Evolutionary conservation across 2,888 invertebrate species (phyloP).

Genomic region (Phalangium opilio): DNA sequence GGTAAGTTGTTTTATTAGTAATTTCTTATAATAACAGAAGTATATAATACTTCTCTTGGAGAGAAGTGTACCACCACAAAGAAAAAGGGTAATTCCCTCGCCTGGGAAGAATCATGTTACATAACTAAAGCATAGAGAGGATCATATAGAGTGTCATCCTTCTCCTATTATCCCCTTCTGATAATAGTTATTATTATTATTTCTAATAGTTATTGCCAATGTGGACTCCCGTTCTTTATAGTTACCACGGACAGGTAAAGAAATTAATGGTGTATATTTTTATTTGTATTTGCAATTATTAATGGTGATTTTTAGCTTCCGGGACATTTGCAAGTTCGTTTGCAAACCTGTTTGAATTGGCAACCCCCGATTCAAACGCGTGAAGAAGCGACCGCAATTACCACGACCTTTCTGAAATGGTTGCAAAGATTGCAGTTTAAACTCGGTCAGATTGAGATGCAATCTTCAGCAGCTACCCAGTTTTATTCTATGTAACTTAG

Average conservation of each 20-base stretch:
- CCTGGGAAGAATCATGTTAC: too few relatives aligned
- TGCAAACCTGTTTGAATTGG: slow-evolving; percentile 76
- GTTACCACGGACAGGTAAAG: slow-evolving; percentile 65
- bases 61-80: too few relatives aligned
- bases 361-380: slow-evolving; percentile 40
- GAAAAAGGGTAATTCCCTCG: too few relatives aligned
- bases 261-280: too few relatives aligned
- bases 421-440: slow-evolving; percentile 87
- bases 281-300: background rate
- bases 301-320: slow-evolving; percentile 48
- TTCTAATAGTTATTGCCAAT: slow-evolving; percentile 51
- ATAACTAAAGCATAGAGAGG: background rate
- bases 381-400: slow-evolving; percentile 31
- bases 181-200: background rate
- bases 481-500: slow-evolving; percentile 42
- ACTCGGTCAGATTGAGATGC: slow-evolving; percentile 92
- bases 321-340: slow-evolving; percentile 65
- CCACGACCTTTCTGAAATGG: slow-evolving; percentile 45
- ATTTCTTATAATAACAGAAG: background rate
- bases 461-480: slow-evolving; percentile 78
- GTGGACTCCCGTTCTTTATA: slow-evolving; percentile 89
- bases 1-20: slow-evolving; percentile 16
- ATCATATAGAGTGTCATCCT: background rate
- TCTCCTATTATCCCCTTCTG: too few relatives aligned
- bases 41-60: too few relatives aligned